A percentile compares a stretch with the other conserved stretches of the same genome.
These are phyloP conservation scores for Drosophila pseudotalamancana DNA, from an alignment of 2,888 invertebrate genomes.

Conservation along the genomic window DNA sequence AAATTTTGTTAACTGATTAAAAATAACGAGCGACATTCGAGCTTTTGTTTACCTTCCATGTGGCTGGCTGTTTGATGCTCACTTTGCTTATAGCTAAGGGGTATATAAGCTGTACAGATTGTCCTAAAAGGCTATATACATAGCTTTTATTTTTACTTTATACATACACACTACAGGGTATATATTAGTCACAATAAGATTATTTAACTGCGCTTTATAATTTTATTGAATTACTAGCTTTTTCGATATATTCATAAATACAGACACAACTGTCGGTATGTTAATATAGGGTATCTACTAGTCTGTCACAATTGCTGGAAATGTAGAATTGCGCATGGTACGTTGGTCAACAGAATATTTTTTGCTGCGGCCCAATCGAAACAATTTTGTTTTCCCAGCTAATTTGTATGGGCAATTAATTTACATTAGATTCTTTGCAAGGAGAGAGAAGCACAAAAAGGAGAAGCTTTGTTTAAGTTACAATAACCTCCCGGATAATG, in stretches of 20 bases:
- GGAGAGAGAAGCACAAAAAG: slow-evolving; percentile 1
- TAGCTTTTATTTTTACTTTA: not conserved
- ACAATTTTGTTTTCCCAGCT: slow-evolving; percentile 50
- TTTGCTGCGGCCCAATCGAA: slow-evolving; percentile 41
- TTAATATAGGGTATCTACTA: slow-evolving; percentile 1
- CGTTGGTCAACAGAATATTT: slow-evolving; percentile 15
- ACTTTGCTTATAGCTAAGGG: not conserved
- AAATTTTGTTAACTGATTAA: slow-evolving; percentile 77
- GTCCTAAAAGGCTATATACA: slow-evolving; percentile 1
- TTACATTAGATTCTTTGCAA: slow-evolving; percentile 61
- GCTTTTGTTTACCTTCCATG: slow-evolving; percentile 63
- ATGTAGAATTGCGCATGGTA: slow-evolving; percentile 1
- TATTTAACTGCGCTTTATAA: too few relatives aligned
- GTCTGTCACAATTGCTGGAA: not conserved
- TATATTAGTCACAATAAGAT: not conserved
- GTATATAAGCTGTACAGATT: too few relatives aligned
- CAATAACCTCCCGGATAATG: slow-evolving; percentile 12
- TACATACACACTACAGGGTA: slow-evolving; percentile 1
- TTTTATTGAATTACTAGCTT: too few relatives aligned
- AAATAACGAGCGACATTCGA: slow-evolving; percentile 70
- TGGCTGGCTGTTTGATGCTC: slow-evolving; percentile 1
- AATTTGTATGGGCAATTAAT: slow-evolving; percentile 75
- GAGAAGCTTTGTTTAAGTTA: slow-evolving; percentile 13
- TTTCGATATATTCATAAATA: too few relatives aligned
- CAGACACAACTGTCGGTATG: too few relatives aligned